Evolutionary conservation across 2,888 invertebrate species (phyloP).

Genomic region (Cyaniris semiargus): DNA sequence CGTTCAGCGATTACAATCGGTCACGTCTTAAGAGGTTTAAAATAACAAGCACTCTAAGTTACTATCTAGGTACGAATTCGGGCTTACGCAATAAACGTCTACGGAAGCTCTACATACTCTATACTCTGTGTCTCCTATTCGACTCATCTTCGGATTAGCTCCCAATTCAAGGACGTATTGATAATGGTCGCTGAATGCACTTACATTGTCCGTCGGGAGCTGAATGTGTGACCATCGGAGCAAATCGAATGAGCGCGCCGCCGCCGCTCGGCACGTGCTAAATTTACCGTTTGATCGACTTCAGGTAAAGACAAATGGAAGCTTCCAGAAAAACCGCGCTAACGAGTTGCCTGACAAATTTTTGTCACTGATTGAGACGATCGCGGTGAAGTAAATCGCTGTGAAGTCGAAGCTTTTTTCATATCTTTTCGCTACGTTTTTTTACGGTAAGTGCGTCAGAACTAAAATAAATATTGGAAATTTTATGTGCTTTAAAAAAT

Average conservation of each 20-base stretch:
- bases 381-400: background rate
- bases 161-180: slow-evolving; percentile 75
- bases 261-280: slow-evolving; percentile 62
- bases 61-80: background rate
- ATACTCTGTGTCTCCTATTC: slow-evolving; percentile 53
- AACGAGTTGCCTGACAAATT: slow-evolving; percentile 17
- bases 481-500: background rate
- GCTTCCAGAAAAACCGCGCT: slow-evolving; percentile 20
- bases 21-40: background rate
- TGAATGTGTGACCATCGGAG: slow-evolving; percentile 77
- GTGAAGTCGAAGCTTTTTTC: background rate
- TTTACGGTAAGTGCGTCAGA: background rate
- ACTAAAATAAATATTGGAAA: background rate
- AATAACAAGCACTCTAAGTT: background rate
- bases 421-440: background rate
- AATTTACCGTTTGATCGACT: slow-evolving; percentile 64
- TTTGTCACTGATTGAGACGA: slow-evolving; percentile 1
- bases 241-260: slow-evolving; percentile 75
- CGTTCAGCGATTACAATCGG: background rate
- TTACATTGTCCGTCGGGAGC: slow-evolving; percentile 75
- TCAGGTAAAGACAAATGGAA: slow-evolving; percentile 39
- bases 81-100: background rate
- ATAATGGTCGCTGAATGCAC: slow-evolving; percentile 78
- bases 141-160: slow-evolving; percentile 73
- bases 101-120: background rate